Base-by-base conservation (phyloP, 2,113 vertebrate genomes). In the Charadrius vociferus region DNA sequence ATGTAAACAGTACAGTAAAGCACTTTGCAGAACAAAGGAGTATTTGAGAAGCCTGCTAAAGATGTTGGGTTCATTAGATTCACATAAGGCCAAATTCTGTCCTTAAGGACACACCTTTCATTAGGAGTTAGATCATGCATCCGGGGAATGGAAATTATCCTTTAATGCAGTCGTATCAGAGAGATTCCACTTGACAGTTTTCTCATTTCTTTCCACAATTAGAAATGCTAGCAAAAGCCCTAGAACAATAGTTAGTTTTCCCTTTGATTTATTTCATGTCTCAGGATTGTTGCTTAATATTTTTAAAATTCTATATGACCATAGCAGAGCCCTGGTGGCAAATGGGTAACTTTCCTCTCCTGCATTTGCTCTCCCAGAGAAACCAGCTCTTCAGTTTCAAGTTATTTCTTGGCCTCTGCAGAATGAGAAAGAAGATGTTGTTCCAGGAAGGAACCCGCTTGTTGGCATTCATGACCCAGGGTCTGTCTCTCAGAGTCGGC, bases 61-160 rank as follows among this genome's bases (percentile, higher is more conserved):
- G 87, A 85, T 90, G 45, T 62, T 88, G 53, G 41, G 58, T 88
- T 96, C 91, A 89, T 95, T 95, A 95, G 86, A 91, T 56, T 89
- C 62, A 65, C 29, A 49, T 58, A 91, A 81, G 83, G 78, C 73
- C 86, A 87, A 66, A 95, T 93, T 85, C 68, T 92, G 86, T 87
- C 95, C 78, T 89, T 85, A 73, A 95, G 95, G 93, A 94, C 74
- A 88, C 93, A 90, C 93, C 84, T 97, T 95, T 95, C 81, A 91
- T 86, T 93, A 95, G 81, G 70, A 85, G 77, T 94, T 93, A 91
- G 81, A 80, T 95, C 86, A 73, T 77, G 84, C 49, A 70, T 87
- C 84, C 7, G 4, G 81, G 93, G 78, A 89, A 91, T 92, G 70
- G 66, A 94, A 96, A 90, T 96, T 80, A 95, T 75, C 81, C 72